Evolutionary conservation across 2,797 vertebrate species (phyloP).

Genomic region (Neosilurus mollespiculum): DNA sequence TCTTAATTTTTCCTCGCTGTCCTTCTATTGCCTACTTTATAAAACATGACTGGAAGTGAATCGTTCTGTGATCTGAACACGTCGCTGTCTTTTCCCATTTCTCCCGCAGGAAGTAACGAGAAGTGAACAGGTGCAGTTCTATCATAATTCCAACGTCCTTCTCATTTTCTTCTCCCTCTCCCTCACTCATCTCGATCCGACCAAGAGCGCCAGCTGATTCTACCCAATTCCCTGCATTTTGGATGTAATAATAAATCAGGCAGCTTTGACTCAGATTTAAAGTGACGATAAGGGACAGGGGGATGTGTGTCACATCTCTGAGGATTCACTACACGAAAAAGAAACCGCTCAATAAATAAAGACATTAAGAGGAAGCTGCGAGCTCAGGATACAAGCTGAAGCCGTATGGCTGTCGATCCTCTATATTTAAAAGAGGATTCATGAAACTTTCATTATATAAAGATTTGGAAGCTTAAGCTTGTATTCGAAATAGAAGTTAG

Average conservation of each 20-base stretch:
- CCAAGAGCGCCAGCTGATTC: slow-evolving; percentile 46
- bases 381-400: not conserved
- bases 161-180: slow-evolving; percentile 37
- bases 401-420: not conserved
- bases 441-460: not conserved
- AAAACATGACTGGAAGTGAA: slow-evolving; percentile 12
- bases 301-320: slow-evolving; percentile 36
- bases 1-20: not conserved
- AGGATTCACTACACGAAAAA: slow-evolving; percentile 32
- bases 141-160: slow-evolving; percentile 37
- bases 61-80: slow-evolving; percentile 25
- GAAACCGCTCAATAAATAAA: slow-evolving; percentile 17
- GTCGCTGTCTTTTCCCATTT: slow-evolving; percentile 31
- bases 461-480: not conserved
- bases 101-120: slow-evolving; percentile 34
- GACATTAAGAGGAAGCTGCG: not conserved
- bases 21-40: slow-evolving; percentile 9
- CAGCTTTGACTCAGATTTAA: slow-evolving; percentile 42
- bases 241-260: slow-evolving; percentile 54
- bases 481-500: not conserved
- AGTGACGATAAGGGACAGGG: slow-evolving; percentile 37
- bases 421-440: slow-evolving; percentile 7
- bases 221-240: slow-evolving; percentile 47
- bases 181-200: slow-evolving; percentile 20
- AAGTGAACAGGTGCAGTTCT: slow-evolving; percentile 48